These are phyloP conservation scores for Dryadula phaetusa DNA, from an alignment of 2,888 invertebrate genomes.

Conservation along the genomic window DNA sequence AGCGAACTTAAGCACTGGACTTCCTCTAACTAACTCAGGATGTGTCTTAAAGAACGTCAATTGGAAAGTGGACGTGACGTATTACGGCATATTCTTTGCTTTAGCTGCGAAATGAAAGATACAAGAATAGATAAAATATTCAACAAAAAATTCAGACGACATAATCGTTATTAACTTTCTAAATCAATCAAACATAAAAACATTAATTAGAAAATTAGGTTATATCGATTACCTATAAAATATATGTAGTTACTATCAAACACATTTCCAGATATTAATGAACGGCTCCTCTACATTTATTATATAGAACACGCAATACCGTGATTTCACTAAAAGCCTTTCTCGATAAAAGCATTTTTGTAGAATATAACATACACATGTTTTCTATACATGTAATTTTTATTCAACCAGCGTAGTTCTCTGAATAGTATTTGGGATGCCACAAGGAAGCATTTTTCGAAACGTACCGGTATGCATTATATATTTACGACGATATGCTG, in stretches of 20 bases:
- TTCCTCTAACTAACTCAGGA: background rate
- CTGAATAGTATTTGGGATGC: slow-evolving; percentile 32
- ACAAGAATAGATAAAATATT: background rate
- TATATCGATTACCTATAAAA: slow-evolving; percentile 16
- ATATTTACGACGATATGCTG: slow-evolving; percentile 28
- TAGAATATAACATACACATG: slow-evolving; percentile 36
- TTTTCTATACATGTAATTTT: slow-evolving; percentile 36
- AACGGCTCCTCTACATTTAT: slow-evolving; percentile 35
- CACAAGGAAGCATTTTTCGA: slow-evolving; percentile 30
- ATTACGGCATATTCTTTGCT: background rate
- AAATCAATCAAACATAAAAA: background rate
- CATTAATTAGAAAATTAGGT: slow-evolving; percentile 13
- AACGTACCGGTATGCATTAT: slow-evolving; percentile 22
- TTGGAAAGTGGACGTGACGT: background rate
- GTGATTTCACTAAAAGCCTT: slow-evolving; percentile 44
- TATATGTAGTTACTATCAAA: slow-evolving; percentile 30
- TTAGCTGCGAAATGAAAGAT: background rate
- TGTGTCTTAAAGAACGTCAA: background rate
- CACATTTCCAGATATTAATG: slow-evolving; percentile 34
- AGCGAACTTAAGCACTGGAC: background rate
- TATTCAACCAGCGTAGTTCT: slow-evolving; percentile 37
- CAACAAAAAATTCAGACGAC: background rate
- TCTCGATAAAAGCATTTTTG: slow-evolving; percentile 41
- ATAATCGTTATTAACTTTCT: background rate
- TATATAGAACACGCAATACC: slow-evolving; percentile 41